phyloP scores from a whole-genome alignment of 2,797 vertebrate genomes.

The Pteronotus mesoamericanus region DNA sequence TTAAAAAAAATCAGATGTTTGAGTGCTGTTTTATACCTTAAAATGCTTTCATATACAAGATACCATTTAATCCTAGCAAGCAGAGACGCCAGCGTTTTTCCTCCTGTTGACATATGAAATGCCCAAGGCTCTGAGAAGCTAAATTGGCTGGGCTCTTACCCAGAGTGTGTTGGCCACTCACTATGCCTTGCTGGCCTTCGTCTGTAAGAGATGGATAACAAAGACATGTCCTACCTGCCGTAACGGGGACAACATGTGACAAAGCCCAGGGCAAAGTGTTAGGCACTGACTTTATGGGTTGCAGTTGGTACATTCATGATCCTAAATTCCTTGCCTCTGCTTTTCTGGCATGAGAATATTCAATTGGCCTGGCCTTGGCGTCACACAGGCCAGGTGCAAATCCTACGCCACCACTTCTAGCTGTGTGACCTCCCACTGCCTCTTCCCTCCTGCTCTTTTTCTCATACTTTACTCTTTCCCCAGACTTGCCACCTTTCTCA shows the following conservation, averaged over 20 bases:
- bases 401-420: background rate
- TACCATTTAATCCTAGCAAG: background rate
- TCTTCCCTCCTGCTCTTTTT: background rate
- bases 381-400: rapidly evolving
- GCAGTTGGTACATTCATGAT: rapidly evolving
- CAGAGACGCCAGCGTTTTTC: background rate
- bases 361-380: rapidly evolving
- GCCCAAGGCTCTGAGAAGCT: background rate
- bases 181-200: background rate
- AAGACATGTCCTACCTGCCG: background rate
- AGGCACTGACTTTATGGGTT: background rate
- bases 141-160: background rate
- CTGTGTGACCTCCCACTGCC: background rate
- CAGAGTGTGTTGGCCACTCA: background rate
- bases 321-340: background rate
- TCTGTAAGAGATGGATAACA: background rate
- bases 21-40: background rate
- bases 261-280: background rate
- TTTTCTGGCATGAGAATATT: background rate
- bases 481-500: background rate
- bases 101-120: background rate
- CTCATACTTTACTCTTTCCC: background rate
- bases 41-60: background rate
- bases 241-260: background rate
- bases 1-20: background rate